Base-by-base conservation (phyloP, 2,888 invertebrate species). In the Cylindroiulus punctatus region DNA sequence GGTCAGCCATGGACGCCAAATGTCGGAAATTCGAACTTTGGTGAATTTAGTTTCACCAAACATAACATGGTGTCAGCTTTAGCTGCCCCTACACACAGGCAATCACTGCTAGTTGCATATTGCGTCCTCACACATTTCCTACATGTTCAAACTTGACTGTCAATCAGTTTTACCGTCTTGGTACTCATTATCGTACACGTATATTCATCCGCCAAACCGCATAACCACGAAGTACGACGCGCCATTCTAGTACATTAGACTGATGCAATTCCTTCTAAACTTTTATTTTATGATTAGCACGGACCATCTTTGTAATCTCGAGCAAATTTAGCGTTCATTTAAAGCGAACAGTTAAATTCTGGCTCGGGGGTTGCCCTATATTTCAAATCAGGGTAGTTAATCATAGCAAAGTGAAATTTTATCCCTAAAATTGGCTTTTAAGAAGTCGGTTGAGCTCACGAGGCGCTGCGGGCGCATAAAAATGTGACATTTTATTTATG, bases 401-500 rank as follows among this genome's bases (percentile, higher is more conserved):
- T 65, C 65, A 65, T 26, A n/a, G 19, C 22, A 22, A 65, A 65
- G 65, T 65, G 65, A 65, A 65, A 65, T 65, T 65, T 65, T n/a
- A 65, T 65, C 65, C 65, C 65, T 26, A 65, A 65, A 65, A 65
- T 65, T 65, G 65, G 65, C 65, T 65, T 65, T 65, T 65, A 65
- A 65, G 65, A 65, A 65, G 65, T n/a, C 22, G 26, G 65, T 65
- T 57, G 52, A 5, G 52, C 52, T 57, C n/a, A 57, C n/a, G 52
- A 2, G 65, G 65, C 65, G 19, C 65, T 19, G 65, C 26, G 65
- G 26, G 26, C 65, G 65, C 65, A 65, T 65, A 65, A 65, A 65
- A 65, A 65, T 65, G 65, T 65, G 65, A 65, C 65, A 65, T 65
- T 65, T 65, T 65, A 65, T 65, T 65, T 65, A 65, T 65, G 65